These are phyloP conservation scores for Heliconius hewitsoni DNA, from an alignment of 1,140 invertebrate species.

Conservation along the genomic window DNA sequence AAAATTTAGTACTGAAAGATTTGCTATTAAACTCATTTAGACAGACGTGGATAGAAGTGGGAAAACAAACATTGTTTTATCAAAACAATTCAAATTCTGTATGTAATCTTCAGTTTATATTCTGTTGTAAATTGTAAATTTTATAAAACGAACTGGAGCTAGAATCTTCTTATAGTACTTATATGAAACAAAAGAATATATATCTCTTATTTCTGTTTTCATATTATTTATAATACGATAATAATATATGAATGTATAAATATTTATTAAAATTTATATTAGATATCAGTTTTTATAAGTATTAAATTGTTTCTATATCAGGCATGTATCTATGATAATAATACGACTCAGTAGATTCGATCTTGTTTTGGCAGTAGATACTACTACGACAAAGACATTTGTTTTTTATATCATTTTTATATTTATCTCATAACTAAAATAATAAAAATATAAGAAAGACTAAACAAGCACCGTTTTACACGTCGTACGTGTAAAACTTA, in stretches of 20 bases:
- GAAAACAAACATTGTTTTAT: slow-evolving; percentile 62
- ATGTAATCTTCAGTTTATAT: slow-evolving; percentile 15
- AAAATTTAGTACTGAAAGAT: slow-evolving; percentile 70
- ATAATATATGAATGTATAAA: background rate
- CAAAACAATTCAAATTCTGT: slow-evolving; percentile 33
- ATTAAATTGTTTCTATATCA: background rate
- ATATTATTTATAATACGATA: background rate
- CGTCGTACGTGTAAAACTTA: too few species aligned
- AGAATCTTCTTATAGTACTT: background rate
- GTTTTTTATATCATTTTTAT: too few species aligned
- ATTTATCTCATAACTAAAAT: too few species aligned
- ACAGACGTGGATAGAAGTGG: slow-evolving; percentile 65
- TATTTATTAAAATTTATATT: background rate
- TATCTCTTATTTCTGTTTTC: background rate
- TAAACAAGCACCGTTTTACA: too few species aligned
- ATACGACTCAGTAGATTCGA: background rate
- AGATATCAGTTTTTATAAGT: background rate
- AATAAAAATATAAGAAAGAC: too few species aligned
- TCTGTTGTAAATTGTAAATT: background rate
- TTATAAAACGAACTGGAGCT: background rate
- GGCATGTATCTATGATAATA: background rate
- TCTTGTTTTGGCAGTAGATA: background rate
- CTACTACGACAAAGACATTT: too few species aligned
- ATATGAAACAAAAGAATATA: background rate
- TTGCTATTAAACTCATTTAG: slow-evolving; percentile 73